A percentile compares a stretch with the other conserved stretches of the same genome.
Evolutionary conservation across 1,140 invertebrate species (phyloP).

Genomic region (Caenorhabditis latens): DNA sequence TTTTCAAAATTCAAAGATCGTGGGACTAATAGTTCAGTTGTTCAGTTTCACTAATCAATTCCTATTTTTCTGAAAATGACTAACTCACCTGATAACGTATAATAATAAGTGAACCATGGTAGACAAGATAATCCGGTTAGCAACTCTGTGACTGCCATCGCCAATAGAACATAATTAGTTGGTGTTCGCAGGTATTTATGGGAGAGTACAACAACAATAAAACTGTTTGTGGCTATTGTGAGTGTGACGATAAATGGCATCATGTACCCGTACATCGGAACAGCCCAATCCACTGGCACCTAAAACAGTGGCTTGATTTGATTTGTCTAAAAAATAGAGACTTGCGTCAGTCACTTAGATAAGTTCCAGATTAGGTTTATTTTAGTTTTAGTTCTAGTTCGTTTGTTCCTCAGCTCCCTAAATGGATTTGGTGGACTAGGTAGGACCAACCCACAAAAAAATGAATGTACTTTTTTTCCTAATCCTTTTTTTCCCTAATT

Average conservation of each 20-base stretch:
- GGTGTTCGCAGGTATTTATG: constrained; percentile 83
- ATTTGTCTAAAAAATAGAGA: neutral
- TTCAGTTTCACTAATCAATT: no score
- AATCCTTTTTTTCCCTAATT: neutral
- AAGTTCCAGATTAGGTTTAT: neutral
- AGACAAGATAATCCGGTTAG: constrained; percentile 83
- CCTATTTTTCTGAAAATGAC: neutral
- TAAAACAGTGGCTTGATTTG: constrained; percentile 51
- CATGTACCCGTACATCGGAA: constrained; percentile 75
- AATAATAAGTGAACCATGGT: constrained; percentile 77
- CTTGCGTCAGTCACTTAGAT: constrained; percentile 6
- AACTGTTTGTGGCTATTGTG: constrained; percentile 90
- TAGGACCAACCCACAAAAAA: constrained; percentile 18
- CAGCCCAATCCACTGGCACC: constrained; percentile 75
- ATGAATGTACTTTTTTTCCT: neutral
- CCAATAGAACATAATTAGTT: constrained; percentile 83
- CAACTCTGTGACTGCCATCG: constrained; percentile 93
- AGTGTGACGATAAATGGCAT: constrained; percentile 83
- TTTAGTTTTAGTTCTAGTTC: neutral
- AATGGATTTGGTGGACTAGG: constrained; percentile 1
- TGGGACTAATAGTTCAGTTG: neutral
- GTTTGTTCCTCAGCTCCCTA: constrained; percentile 9
- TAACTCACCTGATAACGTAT: constrained; percentile 72
- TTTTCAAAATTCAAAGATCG: constrained; percentile 37
- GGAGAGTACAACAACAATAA: constrained; percentile 85